Evolutionary conservation across 2,888 invertebrate species (phyloP).

Genomic region (Acanthosepion pharaonis): DNA sequence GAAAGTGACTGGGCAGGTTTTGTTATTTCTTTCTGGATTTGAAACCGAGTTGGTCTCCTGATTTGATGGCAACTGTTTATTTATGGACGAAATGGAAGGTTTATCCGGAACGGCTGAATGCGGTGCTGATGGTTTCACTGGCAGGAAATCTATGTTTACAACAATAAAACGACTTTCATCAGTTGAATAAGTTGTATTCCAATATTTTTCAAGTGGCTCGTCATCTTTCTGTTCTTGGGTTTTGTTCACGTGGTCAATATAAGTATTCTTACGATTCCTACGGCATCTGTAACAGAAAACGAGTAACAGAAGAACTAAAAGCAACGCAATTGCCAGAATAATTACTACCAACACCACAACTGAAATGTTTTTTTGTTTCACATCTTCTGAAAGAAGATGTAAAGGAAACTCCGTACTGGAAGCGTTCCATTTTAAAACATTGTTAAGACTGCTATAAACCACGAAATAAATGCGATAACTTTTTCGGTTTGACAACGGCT

Average conservation of each 20-base stretch:
- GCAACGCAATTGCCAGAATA: slow-evolving; percentile 56
- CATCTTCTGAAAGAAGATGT: slow-evolving; percentile 47
- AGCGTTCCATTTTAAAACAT: slow-evolving; percentile 81
- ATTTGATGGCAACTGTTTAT: background rate
- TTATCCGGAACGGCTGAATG: background rate
- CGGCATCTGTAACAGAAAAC: slow-evolving; percentile 59
- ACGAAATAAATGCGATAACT: slow-evolving; percentile 82
- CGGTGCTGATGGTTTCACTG: background rate
- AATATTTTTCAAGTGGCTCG: slow-evolving; percentile 63
- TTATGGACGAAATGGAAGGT: background rate
- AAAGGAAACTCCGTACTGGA: slow-evolving; percentile 71
- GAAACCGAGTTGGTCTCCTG: background rate
- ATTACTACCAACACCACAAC: slow-evolving; percentile 61
- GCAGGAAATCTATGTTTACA: background rate
- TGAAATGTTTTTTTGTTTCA: background rate
- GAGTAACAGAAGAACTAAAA: slow-evolving; percentile 51
- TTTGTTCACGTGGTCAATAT: background rate
- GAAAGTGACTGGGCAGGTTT: slow-evolving; percentile 58
- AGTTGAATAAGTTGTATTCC: slow-evolving; percentile 62
- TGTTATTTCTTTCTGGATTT: background rate
- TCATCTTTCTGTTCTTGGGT: slow-evolving; percentile 52
- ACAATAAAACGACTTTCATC: slow-evolving; percentile 60
- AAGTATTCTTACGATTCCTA: slow-evolving; percentile 47
- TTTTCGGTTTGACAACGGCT: slow-evolving; percentile 80
- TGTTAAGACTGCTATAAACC: slow-evolving; percentile 82